Evolutionary conservation across 2,797 vertebrate genomes (phyloP).

Genomic region (Danionella dracula): DNA sequence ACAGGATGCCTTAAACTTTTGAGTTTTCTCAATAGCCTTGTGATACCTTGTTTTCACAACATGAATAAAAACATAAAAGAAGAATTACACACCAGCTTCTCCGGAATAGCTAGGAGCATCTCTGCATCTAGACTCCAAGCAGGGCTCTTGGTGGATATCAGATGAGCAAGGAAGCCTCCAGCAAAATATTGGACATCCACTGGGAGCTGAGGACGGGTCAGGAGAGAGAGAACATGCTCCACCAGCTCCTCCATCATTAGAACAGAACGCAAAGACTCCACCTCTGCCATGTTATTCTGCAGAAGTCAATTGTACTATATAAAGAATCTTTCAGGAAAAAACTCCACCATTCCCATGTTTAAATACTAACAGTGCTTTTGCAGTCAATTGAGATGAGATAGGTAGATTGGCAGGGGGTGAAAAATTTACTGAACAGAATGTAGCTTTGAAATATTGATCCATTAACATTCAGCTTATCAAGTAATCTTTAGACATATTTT

Average conservation of each 20-base stretch:
- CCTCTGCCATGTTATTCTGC: conserved; percentile 92
- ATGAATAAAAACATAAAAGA: conserved; percentile 57
- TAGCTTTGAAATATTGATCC: no score
- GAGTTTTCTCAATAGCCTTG: no score
- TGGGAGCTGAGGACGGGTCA: conserved; percentile 79
- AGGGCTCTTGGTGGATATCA: conserved; percentile 80
- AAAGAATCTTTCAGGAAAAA: neutral
- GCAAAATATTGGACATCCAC: conserved; percentile 85
- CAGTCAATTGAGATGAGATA: no score
- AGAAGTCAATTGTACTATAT: conserved; percentile 53
- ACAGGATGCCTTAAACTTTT: no score
- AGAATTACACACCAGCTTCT: conserved; percentile 81
- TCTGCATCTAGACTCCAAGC: conserved; percentile 78
- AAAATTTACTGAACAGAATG: no score
- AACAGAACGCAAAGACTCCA: conserved; percentile 80
- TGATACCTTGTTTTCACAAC: neutral
- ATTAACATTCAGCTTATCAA: no score
- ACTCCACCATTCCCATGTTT: no score
- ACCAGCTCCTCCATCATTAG: conserved; percentile 88
- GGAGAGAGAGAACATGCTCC: conserved; percentile 80
- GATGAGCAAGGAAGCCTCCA: conserved; percentile 87
- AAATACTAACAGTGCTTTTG: no score
- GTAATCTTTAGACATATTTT: no score
- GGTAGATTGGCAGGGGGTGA: no score
- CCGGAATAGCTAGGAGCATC: conserved; percentile 71